phyloP scores from a whole-genome alignment of 1,140 invertebrate genomes.

The Patella vulgata region DNA sequence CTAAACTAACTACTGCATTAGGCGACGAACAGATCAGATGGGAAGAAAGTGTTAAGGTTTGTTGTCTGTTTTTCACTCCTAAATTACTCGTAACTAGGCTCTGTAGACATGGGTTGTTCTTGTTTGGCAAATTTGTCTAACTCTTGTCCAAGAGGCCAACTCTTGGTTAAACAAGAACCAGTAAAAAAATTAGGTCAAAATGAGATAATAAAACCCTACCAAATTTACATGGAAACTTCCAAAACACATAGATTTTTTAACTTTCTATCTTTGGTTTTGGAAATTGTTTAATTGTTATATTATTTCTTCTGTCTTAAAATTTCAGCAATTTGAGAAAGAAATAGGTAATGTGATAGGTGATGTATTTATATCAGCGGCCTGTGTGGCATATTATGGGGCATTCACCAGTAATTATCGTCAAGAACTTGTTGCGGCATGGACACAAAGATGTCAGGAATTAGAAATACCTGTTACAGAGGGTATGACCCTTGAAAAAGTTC shows the following conservation, averaged over 20 bases:
- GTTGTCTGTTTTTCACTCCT: neutral
- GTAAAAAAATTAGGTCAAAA: too few relatives aligned
- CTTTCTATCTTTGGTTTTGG: too few relatives aligned
- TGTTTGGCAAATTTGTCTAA: too few relatives aligned
- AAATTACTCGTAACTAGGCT: too few relatives aligned
- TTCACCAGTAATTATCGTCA: conserved; percentile 64
- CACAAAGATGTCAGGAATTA: conserved; percentile 53
- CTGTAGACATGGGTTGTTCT: too few relatives aligned
- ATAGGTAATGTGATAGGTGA: conserved; percentile 67
- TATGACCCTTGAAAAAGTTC: conserved; percentile 73
- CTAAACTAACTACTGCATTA: conserved; percentile 83
- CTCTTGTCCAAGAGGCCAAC: too few relatives aligned
- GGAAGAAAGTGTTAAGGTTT: conserved; percentile 78
- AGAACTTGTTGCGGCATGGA: conserved; percentile 53
- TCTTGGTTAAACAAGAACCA: too few relatives aligned
- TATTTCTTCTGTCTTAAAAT: too few relatives aligned
- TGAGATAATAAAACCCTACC: too few relatives aligned
- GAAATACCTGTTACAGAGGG: conserved; percentile 64
- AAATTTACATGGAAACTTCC: too few relatives aligned
- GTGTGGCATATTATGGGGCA: conserved; percentile 67
- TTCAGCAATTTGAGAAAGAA: conserved; percentile 60
- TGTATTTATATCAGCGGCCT: conserved; percentile 67
- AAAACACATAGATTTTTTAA: too few relatives aligned
- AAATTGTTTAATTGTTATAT: too few relatives aligned
- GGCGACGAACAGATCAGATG: conserved; percentile 85